Evolutionary conservation across 2,888 invertebrate species (phyloP), one percentile per base, ranked within the genome.

Genomic region (Lasioglossum vierecki): DNA sequence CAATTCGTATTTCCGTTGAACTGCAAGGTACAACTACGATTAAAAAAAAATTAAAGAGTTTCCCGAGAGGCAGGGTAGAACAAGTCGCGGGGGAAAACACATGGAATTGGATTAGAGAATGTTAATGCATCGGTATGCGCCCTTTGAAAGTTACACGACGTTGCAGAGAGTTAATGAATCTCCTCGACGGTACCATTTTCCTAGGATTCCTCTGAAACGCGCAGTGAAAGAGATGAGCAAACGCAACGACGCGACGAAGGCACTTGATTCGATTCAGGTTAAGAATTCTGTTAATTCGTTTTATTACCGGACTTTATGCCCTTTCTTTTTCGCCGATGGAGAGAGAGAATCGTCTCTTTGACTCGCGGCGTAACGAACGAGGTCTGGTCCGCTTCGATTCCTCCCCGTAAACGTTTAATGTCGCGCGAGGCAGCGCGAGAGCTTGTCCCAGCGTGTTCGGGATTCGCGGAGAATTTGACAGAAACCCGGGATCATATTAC

Each of bases 401-500:
- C 11, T 57, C 39, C 8, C 13, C 63, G 39, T 46, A 26, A 72
- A 9, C 9, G 41, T 66, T 44, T n/a, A 49, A 73, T n/a, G 35
- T 13, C 4, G 1, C 41, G 49, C 26, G 30, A 63, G 26, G 2
- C 26, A 63, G 60, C 60, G 60, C 60, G 44, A 26, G 30, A 57
- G 35, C 44, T 22, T 41, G 39, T n/a, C 41, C 18, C 8, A 9
- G 22, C 22, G 26, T 22, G 35, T 35, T 41, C 39, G 22, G 13
- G 44, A 53, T 80, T 73, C 22, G 22, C 13, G 78, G 26, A 71
- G 44, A 35, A 53, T 75, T 30, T 39, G 41, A 79, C 41, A 22
- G 18, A 68, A 5, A 0, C 9, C 11, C 4, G 15, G 53, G 46
- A 39, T 46, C 5, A 79, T n/a, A 30, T 39, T 71, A 49, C 30